Base-by-base conservation (phyloP, 2,113 vertebrate species). In the Collichthys lucidus region DNA sequence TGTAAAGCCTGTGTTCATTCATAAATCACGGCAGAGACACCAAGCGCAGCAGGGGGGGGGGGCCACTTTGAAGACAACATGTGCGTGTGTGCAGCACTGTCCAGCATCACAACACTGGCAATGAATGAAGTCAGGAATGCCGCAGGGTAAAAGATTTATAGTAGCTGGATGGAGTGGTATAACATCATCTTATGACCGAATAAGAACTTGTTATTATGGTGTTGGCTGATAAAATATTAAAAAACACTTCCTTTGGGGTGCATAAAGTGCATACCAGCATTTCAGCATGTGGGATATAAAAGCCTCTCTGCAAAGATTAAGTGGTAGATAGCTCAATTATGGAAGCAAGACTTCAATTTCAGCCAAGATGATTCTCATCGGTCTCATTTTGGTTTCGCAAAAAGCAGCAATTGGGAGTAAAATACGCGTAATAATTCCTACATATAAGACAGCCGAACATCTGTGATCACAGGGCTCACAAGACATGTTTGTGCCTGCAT, bases 1-100 rank as follows among this genome's bases (percentile, higher is more conserved):
- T 67, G 63, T 61, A 16, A 61, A 35, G 67, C 26, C 66, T 24
- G 72, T 0, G 49, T 79, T 86, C 90, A 86, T 90, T 90, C 87
- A 87, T 70, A 89, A 89, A 91, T 74, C 74, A 52, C 19, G 26
- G 40, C 59, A 62, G 60, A 0, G 5, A 68, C 31, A 22, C 26
- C 46, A 19, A 4, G 71, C 11, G n/a, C 70, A 79, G 57, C 20
- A 47, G 83, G 55, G 9, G 60, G 55, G 83, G 55, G 9, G 60
- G 35, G 50, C 4, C 12, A 15, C 47, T 75, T 83, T 80, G 20
- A 79, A 77, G n/a, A 16, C 42, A n/a, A 53, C 7, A n/a, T 42
- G 24, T 46, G 63, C 22, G 52, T 60, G 22, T 29, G 26, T 47
- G 46, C 11, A 5, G 11, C 7, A 49, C 52, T 72, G 52, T 60